Evolutionary conservation across 2,888 invertebrate genomes (phyloP).

Genomic region (Trachelus tabidus): DNA sequence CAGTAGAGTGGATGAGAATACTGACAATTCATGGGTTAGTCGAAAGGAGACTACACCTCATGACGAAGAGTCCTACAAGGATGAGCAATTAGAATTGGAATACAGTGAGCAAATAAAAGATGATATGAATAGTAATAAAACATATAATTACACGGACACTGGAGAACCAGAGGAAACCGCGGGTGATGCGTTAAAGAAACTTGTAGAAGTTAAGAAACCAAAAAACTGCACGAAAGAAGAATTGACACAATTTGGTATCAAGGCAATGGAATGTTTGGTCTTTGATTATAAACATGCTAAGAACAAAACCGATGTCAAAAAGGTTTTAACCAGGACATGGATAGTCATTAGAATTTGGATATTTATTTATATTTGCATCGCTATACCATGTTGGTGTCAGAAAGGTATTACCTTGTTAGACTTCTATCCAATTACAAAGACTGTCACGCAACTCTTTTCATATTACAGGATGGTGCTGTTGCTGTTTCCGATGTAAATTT

Average conservation of each 20-base stretch:
- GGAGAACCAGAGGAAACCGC: slow-evolving; percentile 59
- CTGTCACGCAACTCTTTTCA: background rate
- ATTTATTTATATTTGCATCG: slow-evolving; percentile 64
- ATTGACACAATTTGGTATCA: slow-evolving; percentile 64
- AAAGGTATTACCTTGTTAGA: slow-evolving; percentile 56
- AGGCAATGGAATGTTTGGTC: slow-evolving; percentile 62
- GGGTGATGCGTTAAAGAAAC: slow-evolving; percentile 56
- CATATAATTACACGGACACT: slow-evolving; percentile 63
- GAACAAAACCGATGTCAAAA: slow-evolving; percentile 33
- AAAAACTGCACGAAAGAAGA: slow-evolving; percentile 68
- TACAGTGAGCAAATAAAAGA: slow-evolving; percentile 65
- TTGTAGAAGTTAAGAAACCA: slow-evolving; percentile 57
- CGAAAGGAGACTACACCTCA: slow-evolving; percentile 11
- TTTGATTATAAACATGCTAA: slow-evolving; percentile 57
- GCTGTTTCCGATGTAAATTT: slow-evolving; percentile 69
- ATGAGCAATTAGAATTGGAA: slow-evolving; percentile 65
- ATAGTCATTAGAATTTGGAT: slow-evolving; percentile 65
- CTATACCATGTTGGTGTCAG: slow-evolving; percentile 68
- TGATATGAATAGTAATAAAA: slow-evolving; percentile 56
- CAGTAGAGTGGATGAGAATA: background rate
- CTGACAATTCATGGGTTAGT: background rate
- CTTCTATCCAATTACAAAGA: slow-evolving; percentile 8
- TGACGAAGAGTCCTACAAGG: slow-evolving; percentile 61
- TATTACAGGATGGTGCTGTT: slow-evolving; percentile 73
- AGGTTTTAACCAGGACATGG: slow-evolving; percentile 50